These are phyloP conservation scores for Lates calcarifer DNA, from an alignment of 2,113 vertebrate species.

Conservation along the genomic window DNA sequence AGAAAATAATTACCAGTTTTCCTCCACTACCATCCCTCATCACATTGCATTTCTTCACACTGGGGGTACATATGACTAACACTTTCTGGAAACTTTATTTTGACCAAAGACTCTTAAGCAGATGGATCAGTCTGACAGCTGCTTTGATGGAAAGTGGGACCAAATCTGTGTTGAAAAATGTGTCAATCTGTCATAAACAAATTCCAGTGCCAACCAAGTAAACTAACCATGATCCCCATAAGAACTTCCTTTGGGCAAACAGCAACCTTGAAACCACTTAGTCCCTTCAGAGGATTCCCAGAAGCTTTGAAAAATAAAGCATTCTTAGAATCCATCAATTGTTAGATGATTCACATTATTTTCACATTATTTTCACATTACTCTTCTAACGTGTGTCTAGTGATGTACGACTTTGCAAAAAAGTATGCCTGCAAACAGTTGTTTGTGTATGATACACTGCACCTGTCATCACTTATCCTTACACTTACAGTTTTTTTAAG, in stretches of 20 bases:
- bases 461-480: background rate
- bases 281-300: slow-evolving; percentile 45
- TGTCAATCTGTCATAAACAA: slow-evolving; percentile 61
- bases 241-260: slow-evolving; percentile 56
- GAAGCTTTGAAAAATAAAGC: slow-evolving; percentile 47
- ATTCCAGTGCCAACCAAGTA: slow-evolving; percentile 51
- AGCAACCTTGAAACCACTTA: slow-evolving; percentile 38
- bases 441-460: background rate
- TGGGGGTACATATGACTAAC: slow-evolving; percentile 41
- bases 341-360: background rate
- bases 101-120: slow-evolving; percentile 26
- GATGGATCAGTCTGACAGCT: slow-evolving; percentile 50
- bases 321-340: slow-evolving; percentile 33
- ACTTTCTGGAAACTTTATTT: slow-evolving; percentile 47
- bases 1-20: slow-evolving; percentile 29
- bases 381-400: background rate
- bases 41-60: slow-evolving; percentile 41
- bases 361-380: slow-evolving; percentile 9
- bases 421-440: background rate
- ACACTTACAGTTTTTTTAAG: background rate
- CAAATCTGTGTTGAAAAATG: slow-evolving; percentile 41
- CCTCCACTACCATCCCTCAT: slow-evolving; percentile 13
- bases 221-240: slow-evolving; percentile 35
- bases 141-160: slow-evolving; percentile 37
- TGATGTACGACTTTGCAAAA: background rate